A percentile compares a stretch with the other conserved stretches of the same genome.
phyloP scores from a whole-genome alignment of 2,888 invertebrate species.

The Tetrapedia diversipes region DNA sequence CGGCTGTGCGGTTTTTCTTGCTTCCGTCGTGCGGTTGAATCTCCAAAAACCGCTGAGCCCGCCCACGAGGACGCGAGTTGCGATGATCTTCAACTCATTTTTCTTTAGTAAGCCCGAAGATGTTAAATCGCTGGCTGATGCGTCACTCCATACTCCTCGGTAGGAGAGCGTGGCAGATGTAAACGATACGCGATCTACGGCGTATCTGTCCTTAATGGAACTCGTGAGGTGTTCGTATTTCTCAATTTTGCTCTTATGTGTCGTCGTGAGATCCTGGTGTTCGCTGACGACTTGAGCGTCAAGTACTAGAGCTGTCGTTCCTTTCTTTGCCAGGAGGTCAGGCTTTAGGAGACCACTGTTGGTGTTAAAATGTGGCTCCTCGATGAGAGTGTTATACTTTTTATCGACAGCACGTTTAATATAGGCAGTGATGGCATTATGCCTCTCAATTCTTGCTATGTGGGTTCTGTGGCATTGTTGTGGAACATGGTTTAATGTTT shows the following conservation, averaged over 20 bases:
- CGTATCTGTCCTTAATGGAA: background rate
- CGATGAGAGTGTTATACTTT: background rate
- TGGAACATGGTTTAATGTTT: background rate
- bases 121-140: background rate
- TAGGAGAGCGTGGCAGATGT: background rate
- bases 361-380: background rate
- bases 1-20: background rate
- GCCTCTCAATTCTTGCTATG: background rate
- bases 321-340: background rate
- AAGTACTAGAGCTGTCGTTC: background rate
- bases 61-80: background rate
- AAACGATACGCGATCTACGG: background rate
- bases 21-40: background rate
- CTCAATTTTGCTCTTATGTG: too few relatives aligned
- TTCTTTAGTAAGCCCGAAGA: background rate
- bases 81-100: background rate
- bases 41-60: too few relatives aligned
- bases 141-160: constrained; percentile 11
- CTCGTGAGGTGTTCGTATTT: background rate
- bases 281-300: constrained; percentile 6
- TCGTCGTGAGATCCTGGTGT: background rate
- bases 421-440: background rate
- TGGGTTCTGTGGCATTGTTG: background rate
- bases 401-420: background rate
- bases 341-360: background rate